phyloP scores from a whole-genome alignment of 1,140 invertebrate genomes.

The Mizuhopecten yessoensis region DNA sequence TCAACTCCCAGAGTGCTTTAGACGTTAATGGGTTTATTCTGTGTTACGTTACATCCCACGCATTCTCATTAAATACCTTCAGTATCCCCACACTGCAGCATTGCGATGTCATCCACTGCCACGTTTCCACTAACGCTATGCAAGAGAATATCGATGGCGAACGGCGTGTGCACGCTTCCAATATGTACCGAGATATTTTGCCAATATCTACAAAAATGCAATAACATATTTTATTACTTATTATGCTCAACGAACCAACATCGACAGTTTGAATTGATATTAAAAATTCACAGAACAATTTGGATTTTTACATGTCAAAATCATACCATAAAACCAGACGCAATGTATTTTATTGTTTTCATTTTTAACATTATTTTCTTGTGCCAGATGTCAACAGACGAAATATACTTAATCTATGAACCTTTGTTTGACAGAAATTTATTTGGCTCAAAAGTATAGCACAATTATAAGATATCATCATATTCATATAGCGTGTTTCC shows the following conservation, averaged over 20 bases:
- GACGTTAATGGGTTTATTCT: not conserved
- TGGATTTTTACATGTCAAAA: no score
- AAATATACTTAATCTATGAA: no score
- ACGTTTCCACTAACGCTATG: not conserved
- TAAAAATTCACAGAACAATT: not conserved
- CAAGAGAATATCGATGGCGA: not conserved
- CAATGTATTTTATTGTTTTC: no score
- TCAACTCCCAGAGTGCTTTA: not conserved
- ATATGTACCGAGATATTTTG: not conserved
- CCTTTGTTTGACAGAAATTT: no score
- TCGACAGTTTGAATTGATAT: not conserved
- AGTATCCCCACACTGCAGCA: not conserved
- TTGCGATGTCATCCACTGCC: not conserved
- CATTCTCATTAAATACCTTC: not conserved
- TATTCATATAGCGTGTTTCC: no score
- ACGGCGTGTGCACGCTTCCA: not conserved
- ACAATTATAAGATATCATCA: no score
- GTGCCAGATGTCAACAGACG: no score
- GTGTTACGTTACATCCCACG: not conserved
- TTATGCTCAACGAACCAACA: no score
- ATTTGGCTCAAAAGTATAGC: no score
- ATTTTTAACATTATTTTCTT: no score
- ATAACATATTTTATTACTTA: no score
- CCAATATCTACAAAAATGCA: not conserved
- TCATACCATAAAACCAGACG: no score